Evolutionary conservation across 37 sponge, comb jelly and placozoan species (phyloP), one percentile per base, ranked within the genome.

Genomic region (Cladorhizidae sp.): DNA sequence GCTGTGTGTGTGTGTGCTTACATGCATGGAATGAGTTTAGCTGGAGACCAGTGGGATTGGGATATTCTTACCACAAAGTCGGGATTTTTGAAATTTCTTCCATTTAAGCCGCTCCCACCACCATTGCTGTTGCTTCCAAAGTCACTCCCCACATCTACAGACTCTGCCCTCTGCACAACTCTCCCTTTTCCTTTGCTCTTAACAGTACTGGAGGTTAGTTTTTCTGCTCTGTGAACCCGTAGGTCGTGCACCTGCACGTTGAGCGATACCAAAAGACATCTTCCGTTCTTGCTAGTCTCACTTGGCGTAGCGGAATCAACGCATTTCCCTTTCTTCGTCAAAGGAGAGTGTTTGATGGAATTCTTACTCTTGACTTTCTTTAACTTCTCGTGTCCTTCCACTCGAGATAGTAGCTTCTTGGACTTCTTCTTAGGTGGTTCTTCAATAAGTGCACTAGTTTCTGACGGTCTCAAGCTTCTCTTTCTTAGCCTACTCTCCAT

Each of bases 391-490:
- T 61, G 20, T 61, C 32, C 35, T 20, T 51, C 57, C 1, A 55
- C 17, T 43, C 29, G n/a, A 23, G 45, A 26, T 26, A 28, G 52
- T 9, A 18, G 25, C 55, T 64, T 37, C 77, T 77, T 77, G 40
- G 41, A 37, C 29, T 62, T 77, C 64, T 59, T 77, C 62, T 29
- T 77, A 11, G 64, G 64, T 18, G 64, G 77, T 62, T 77, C 77
- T 38, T 77, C 77, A 14, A n/a, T 15, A 38, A 28, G 29, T 49
- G 29, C 3, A 18, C 28, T 7, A 40, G 40, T 8, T 28, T 72
- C 73, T 25, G 73, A 72, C 52, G 5, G 40, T 29, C 52, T 42
- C 40, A 12, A 8, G 40, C 52, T 72, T 54, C 54, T 72, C 29
- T 49, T 72, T 49, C 73, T 42, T 11, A 49, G 40, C 23, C 73